phyloP scores from a whole-genome alignment of 2,888 invertebrate species.

The Drosophila longiperda region DNA sequence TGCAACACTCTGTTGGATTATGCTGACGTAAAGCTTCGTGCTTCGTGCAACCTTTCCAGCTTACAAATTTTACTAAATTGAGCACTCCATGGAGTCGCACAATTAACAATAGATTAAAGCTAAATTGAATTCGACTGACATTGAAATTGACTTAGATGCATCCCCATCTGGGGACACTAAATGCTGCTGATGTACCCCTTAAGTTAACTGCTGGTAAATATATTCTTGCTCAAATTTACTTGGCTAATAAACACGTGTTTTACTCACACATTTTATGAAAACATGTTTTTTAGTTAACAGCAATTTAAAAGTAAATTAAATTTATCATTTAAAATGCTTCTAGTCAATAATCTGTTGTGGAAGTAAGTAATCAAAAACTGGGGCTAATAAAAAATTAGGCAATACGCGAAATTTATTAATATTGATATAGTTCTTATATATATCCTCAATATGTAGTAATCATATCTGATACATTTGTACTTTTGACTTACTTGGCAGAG shows the following conservation, averaged over 20 bases:
- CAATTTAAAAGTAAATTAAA: neutral
- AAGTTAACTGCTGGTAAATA: conserved; percentile 7
- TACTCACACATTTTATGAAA: neutral
- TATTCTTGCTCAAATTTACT: neutral
- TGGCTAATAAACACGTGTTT: neutral
- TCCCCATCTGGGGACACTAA: conserved; percentile 6
- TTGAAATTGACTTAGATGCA: conserved; percentile 26
- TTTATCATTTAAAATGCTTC: neutral
- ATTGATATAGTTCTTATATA: neutral
- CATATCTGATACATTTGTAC: neutral
- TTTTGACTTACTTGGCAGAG: conserved; percentile 10
- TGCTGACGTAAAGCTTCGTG: conserved; percentile 4
- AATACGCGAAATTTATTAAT: neutral
- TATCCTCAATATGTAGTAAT: conserved; percentile 10
- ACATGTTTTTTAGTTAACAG: neutral
- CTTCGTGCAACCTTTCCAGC: neutral
- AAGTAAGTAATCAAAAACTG: neutral
- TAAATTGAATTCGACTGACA: conserved; percentile 30
- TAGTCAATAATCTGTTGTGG: neutral
- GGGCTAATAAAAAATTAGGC: neutral
- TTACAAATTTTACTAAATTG: conserved; percentile 8
- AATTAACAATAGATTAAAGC: conserved; percentile 13
- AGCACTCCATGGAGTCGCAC: conserved; percentile 6
- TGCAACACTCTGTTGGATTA: conserved; percentile 20
- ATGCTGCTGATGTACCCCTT: neutral